These are phyloP conservation scores for Oreochromis niloticus DNA, from an alignment of 2,113 vertebrate species.

Conservation along the genomic window DNA sequence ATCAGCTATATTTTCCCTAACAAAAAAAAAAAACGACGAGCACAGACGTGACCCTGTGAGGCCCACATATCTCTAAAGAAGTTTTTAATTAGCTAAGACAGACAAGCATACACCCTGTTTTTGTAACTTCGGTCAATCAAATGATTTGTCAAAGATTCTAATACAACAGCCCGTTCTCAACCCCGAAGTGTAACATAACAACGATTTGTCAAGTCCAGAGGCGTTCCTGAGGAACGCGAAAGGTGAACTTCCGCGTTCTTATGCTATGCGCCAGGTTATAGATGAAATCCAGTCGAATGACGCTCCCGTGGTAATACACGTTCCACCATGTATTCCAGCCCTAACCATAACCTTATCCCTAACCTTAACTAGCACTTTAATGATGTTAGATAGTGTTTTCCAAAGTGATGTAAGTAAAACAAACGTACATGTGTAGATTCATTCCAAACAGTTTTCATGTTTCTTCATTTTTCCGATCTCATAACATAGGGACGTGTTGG, in stretches of 20 bases:
- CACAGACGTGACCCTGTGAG: neutral
- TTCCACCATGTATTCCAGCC: neutral
- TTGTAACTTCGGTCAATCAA: neutral
- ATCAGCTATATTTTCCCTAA: neutral
- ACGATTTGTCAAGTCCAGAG: neutral
- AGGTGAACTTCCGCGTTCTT: neutral
- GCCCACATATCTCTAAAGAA: neutral
- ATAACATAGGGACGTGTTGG: neutral
- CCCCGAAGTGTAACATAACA: neutral
- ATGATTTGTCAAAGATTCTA: neutral
- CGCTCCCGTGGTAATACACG: neutral
- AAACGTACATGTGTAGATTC: neutral
- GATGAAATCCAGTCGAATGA: neutral
- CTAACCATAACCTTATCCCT: neutral
- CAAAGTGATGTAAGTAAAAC: neutral
- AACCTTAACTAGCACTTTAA: neutral
- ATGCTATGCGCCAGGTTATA: neutral
- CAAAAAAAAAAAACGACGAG: neutral
- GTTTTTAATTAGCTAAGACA: neutral
- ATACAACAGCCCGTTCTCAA: neutral
- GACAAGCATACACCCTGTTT: neutral
- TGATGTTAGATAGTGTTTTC: neutral
- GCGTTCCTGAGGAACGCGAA: neutral
- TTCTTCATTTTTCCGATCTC: neutral
- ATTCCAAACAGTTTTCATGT: neutral